Evolutionary conservation across 2,797 vertebrate genomes (phyloP).

Genomic region (Urocyon cinereoargenteus): DNA sequence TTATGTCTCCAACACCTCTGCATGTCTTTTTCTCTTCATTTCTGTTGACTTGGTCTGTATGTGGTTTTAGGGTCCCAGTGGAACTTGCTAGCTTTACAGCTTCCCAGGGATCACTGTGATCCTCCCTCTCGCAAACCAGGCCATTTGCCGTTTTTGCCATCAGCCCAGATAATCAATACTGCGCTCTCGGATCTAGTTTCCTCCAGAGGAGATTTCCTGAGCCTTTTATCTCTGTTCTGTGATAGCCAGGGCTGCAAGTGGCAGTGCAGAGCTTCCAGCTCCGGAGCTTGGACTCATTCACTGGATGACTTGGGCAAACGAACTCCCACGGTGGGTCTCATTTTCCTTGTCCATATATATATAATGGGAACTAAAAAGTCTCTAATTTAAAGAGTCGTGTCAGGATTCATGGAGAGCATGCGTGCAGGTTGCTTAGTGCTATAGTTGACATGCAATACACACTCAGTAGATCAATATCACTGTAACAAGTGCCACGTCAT

Average conservation of each 20-base stretch:
- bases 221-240: not conserved
- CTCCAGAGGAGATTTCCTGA: not conserved
- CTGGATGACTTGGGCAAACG: not conserved
- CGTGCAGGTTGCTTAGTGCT: not conserved
- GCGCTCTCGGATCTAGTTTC: not conserved
- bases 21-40: not conserved
- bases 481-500: not conserved
- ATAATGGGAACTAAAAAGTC: not conserved
- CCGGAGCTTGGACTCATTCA: not conserved
- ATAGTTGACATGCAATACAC: not conserved
- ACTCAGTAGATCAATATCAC: not conserved
- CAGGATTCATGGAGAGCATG: not conserved
- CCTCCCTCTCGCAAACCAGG: not conserved
- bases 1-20: not conserved
- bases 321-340: not conserved
- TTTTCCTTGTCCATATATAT: not conserved
- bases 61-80: not conserved
- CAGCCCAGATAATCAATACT: not conserved
- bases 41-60: not conserved
- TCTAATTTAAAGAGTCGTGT: not conserved
- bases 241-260: not conserved
- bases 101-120: not conserved
- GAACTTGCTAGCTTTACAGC: not conserved
- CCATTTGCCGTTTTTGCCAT: not conserved
- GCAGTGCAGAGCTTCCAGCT: not conserved